Evolutionary conservation across 2,888 invertebrate genomes (phyloP).

Genomic region (Yponomeuta plumbellus): DNA sequence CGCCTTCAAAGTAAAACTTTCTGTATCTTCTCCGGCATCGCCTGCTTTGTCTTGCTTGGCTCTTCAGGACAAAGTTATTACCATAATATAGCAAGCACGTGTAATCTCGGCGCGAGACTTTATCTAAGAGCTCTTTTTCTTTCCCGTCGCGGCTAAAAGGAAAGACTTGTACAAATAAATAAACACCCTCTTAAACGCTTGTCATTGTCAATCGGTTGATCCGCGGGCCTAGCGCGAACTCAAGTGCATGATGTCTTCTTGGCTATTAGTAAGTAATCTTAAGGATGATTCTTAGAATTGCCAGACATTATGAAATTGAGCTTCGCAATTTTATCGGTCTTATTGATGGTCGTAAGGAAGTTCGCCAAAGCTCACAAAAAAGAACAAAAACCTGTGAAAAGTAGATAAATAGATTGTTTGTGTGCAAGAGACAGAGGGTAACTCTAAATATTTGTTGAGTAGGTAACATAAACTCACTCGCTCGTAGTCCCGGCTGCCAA

Average conservation of each 20-base stretch:
- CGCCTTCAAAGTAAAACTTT: background rate
- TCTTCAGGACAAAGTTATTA: slow-evolving; percentile 46
- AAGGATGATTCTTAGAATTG: too few relatives aligned
- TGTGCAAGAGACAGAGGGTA: too few relatives aligned
- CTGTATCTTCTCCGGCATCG: background rate
- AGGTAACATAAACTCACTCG: too few relatives aligned
- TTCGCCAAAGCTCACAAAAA: too few relatives aligned
- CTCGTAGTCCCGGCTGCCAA: too few relatives aligned
- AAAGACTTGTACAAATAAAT: slow-evolving; percentile 74
- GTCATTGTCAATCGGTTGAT: slow-evolving; percentile 71
- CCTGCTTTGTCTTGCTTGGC: background rate
- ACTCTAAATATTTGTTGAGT: too few relatives aligned
- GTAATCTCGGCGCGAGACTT: slow-evolving; percentile 45
- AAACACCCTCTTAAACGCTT: slow-evolving; percentile 68
- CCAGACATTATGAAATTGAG: too few relatives aligned
- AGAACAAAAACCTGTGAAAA: too few relatives aligned
- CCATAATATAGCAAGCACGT: slow-evolving; percentile 47
- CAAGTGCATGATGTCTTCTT: background rate
- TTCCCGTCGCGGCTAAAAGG: slow-evolving; percentile 64
- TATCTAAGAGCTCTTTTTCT: slow-evolving; percentile 70
- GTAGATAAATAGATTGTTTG: too few relatives aligned
- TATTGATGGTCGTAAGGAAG: too few relatives aligned
- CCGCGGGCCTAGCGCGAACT: slow-evolving; percentile 28
- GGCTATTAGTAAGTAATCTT: background rate
- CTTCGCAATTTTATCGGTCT: too few relatives aligned